Percentiles rank a stretch among this genome's conserved stretches.
phyloP scores from a whole-genome alignment of 2,888 invertebrate species.

The Xylota segnis region DNA sequence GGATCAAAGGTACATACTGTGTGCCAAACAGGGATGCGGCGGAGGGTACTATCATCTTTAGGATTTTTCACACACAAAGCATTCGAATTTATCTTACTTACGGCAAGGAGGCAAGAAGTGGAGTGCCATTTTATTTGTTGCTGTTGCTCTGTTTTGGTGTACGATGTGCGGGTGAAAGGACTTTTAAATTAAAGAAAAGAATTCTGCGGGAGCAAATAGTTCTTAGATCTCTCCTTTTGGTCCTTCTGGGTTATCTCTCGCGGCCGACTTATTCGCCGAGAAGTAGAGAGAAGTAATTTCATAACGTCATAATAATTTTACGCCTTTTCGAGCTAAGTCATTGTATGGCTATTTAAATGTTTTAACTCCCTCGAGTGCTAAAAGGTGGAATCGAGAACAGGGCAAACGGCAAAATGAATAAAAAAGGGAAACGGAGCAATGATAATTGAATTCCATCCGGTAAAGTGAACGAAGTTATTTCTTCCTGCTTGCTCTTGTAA shows the following conservation, averaged over 20 bases:
- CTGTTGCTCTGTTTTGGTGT: constrained; percentile 28
- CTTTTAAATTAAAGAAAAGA: constrained; percentile 23
- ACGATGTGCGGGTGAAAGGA: constrained; percentile 24
- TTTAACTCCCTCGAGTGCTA: constrained; percentile 38
- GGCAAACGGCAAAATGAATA: constrained; percentile 40
- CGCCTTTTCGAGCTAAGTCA: constrained; percentile 48
- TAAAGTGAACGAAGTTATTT: constrained; percentile 69
- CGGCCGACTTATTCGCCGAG: constrained; percentile 6
- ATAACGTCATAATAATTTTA: constrained; percentile 56
- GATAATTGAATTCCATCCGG: constrained; percentile 72
- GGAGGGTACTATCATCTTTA: constrained; percentile 41
- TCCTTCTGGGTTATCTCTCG: constrained; percentile 39
- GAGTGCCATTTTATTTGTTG: constrained; percentile 52
- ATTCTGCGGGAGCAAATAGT: constrained; percentile 50
- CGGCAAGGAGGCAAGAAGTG: constrained; percentile 49
- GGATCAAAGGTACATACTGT: constrained; percentile 64
- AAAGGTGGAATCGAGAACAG: constrained; percentile 27
- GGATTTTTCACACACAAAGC: constrained; percentile 68
- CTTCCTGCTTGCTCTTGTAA: constrained; percentile 64
- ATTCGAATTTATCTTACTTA: constrained; percentile 68
- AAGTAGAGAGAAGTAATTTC: constrained; percentile 20
- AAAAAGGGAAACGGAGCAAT: constrained; percentile 63
- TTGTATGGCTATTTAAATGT: constrained; percentile 65
- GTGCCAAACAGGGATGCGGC: not conserved
- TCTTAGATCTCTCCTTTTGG: constrained; percentile 40